Evolutionary conservation across 2,888 invertebrate species (phyloP).

Genomic region (Scaeva pyrastri): DNA sequence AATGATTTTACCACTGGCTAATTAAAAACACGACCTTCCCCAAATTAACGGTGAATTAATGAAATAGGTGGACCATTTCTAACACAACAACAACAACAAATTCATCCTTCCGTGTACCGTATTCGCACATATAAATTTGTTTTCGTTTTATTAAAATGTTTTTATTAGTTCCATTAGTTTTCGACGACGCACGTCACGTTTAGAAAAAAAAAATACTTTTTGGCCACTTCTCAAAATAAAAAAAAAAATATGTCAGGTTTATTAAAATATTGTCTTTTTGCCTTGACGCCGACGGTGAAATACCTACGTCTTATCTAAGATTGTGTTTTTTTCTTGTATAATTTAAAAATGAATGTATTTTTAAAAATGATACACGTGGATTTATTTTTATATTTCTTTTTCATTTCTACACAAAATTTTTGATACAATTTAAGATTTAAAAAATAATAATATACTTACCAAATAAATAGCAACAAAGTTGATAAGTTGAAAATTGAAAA

Average conservation of each 20-base stretch:
- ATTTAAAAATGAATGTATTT: conserved; percentile 7
- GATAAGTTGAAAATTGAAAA: conserved; percentile 93
- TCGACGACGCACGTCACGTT: background rate
- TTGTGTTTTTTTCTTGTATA: background rate
- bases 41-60: background rate
- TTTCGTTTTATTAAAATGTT: background rate
- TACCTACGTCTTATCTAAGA: conserved; percentile 3
- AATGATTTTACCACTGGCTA: no score
- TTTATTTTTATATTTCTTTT: background rate
- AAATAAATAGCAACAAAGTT: conserved; percentile 94
- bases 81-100: background rate
- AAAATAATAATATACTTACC: conserved; percentile 92
- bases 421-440: no score
- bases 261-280: background rate
- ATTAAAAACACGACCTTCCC: background rate
- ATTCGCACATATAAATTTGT: no score
- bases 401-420: background rate
- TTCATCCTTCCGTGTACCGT: background rate
- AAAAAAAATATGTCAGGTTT: conserved; percentile 16
- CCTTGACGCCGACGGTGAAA: background rate
- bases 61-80: background rate
- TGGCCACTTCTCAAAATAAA: conserved; percentile 50
- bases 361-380: conserved; percentile 15
- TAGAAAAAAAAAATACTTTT: conserved; percentile 88
- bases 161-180: background rate